Evolutionary conservation across 1,140 invertebrate genomes (phyloP), one percentile per base, ranked within the genome.

Genomic region (Procambarus virginalis): DNA sequence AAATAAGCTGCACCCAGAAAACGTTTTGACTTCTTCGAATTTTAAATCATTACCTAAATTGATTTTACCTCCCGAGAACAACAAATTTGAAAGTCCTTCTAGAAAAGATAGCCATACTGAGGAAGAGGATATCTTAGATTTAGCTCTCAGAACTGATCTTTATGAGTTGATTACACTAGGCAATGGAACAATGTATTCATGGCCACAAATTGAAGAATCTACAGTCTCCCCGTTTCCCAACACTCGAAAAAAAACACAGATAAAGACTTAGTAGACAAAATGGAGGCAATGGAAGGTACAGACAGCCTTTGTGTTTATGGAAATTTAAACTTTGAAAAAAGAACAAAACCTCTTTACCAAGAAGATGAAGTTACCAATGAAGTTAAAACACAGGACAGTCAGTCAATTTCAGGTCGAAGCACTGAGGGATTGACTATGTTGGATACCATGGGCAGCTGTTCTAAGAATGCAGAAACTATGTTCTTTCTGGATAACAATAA

Each of bases 101-200:
- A n/a, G 17, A 8, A 12, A 49, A 20, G 22, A 55, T 34, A n/a
- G 4, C 34, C 34, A 34, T 34, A 55, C 12, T 48, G 55, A 51
- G 12, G 22, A 81, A 5, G 14, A 81, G 14, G 79, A 81, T 22
- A 81, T 81, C 6, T 81, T 81, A 58, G 49, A 81, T 34, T 12
- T 55, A 34, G 79, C 79, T 58, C 20, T 81, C 5, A 81, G 46
- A 81, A 20, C 79, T 55, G 79, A 81, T 34, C 79, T 81, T 34
- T 81, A 48, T 81, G 51, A 81, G 58, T 51, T 81, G 12, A 34
- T 81, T 58, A 60, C 48, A n/a, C 46, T n/a, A 2, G 79, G 55
- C 8, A 60, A 60, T 81, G 51, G n/a, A 34, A 34, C 49, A 58
- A 10, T 60, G 51, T 81, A 81, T 81, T n/a, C 79, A 6, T 81